Evolutionary conservation across 2,113 vertebrate genomes (phyloP).

Genomic region (Polypterus bichir): DNA sequence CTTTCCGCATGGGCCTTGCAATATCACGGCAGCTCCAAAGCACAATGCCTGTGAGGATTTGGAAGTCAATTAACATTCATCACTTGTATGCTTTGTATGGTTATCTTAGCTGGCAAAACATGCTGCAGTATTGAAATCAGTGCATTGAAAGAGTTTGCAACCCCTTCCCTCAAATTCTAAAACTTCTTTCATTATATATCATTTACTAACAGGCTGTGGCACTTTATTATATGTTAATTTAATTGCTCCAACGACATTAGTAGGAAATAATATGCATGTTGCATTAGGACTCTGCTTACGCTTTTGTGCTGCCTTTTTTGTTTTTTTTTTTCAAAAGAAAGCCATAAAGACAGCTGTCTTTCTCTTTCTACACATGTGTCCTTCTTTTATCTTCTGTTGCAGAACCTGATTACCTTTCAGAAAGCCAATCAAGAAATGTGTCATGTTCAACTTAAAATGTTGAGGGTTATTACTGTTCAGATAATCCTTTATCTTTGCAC

Average conservation of each 20-base stretch:
- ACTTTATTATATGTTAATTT: too few relatives aligned
- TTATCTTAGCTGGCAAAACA: not conserved
- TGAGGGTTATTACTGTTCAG: slow-evolving; percentile 24
- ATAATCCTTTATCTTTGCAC: slow-evolving; percentile 25
- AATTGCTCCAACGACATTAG: too few relatives aligned
- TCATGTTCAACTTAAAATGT: slow-evolving; percentile 40
- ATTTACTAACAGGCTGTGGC: too few relatives aligned
- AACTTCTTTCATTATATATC: too few relatives aligned
- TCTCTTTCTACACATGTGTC: slow-evolving; percentile 39
- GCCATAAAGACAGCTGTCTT: slow-evolving; percentile 18
- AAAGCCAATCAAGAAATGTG: slow-evolving; percentile 59
- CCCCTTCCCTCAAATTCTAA: too few relatives aligned
- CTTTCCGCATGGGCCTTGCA: slow-evolving; percentile 16
- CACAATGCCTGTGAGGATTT: too few relatives aligned
- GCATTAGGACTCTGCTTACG: slow-evolving; percentile 13
- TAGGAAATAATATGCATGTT: slow-evolving; percentile 23
- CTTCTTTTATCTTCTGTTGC: slow-evolving; percentile 68
- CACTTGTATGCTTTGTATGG: not conserved
- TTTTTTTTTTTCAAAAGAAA: not conserved
- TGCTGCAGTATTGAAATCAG: not conserved
- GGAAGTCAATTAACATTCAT: too few relatives aligned
- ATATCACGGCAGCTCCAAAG: not conserved
- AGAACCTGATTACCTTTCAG: slow-evolving; percentile 58
- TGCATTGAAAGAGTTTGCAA: too few relatives aligned
- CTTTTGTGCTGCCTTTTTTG: not conserved